These are phyloP conservation scores for Ursus arctos DNA, from an alignment of 2,113 vertebrate species.

Conservation along the genomic window DNA sequence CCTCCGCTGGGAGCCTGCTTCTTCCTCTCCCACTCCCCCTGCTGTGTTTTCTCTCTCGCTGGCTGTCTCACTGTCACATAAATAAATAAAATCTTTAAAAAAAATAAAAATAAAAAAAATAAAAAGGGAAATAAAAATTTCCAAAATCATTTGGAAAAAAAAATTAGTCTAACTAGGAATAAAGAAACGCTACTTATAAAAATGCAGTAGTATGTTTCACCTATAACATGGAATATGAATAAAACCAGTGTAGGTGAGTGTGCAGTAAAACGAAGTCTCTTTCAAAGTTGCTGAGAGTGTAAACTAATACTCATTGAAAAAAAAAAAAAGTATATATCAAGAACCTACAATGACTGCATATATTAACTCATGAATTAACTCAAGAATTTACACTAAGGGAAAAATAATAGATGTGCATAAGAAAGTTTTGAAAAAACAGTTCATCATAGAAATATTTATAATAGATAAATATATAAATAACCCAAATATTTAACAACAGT, in stretches of 20 bases:
- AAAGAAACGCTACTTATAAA: conserved; percentile 26
- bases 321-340: neutral
- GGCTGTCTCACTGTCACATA: no score
- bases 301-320: neutral
- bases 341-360: neutral
- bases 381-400: neutral
- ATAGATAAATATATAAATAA: neutral
- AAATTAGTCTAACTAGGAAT: neutral
- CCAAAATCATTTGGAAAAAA: conserved; percentile 26
- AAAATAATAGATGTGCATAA: neutral
- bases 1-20: no score
- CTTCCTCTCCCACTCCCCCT: no score
- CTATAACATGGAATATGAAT: conserved; percentile 21
- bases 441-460: neutral
- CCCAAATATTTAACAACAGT: neutral
- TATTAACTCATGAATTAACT: conserved; percentile 36
- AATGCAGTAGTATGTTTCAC: neutral
- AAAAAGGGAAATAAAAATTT: neutral
- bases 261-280: neutral
- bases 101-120: no score
- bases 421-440: neutral
- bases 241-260: neutral
- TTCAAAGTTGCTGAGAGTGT: neutral
- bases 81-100: no score
- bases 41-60: no score